Base-by-base conservation (phyloP, 2,113 vertebrate species). In the Podilymbus podiceps region DNA sequence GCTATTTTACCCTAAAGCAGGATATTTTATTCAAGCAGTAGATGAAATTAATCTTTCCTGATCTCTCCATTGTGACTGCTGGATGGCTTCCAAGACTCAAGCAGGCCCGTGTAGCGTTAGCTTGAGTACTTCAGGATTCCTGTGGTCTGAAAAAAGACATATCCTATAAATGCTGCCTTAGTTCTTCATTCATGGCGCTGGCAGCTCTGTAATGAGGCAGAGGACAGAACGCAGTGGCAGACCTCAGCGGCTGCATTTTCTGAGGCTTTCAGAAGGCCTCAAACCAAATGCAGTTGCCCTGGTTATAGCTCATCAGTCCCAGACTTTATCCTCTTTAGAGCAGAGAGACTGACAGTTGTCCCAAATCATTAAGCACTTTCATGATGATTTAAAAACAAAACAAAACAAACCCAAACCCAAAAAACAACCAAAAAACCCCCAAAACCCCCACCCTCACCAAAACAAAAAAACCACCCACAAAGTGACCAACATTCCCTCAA, bases 181-280 rank as follows among this genome's bases (percentile, higher is more conserved):
- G 81, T 21, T 72, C 64, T 58, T 31, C 38, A 9, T 85, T 92
- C 8, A 0, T 35, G 68, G 76, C 0, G 0, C 60, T 44, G 81
- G 69, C 81, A 81, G 88, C 77, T 56, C 77, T 17, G 30, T 47
- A 73, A 56, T 12, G 31, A 42, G 38, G 52, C 60, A 40, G 47
- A 71, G 76, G 40, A 18, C 74, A 73, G 71, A 66, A 50, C 0
- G 3, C 35, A 12, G 63, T 1, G 47, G n/a, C 23, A 56, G 27
- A n/a, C 9, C 21, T 42, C 1, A 0, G 38, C 0, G 1, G 4
- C 0, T 40, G 71, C 18, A 8, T 63, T 74, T 27, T 15, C 58
- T 75, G 58, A 93, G 35, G 44, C 21, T 88, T 88, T 56, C 40
- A 79, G 60, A 3, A 71, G 71, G 53, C 46, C 42, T 59, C 50